These are phyloP conservation scores for Pseudomyrmex sp. DNA, from an alignment of 1,140 invertebrate species.

Conservation along the genomic window DNA sequence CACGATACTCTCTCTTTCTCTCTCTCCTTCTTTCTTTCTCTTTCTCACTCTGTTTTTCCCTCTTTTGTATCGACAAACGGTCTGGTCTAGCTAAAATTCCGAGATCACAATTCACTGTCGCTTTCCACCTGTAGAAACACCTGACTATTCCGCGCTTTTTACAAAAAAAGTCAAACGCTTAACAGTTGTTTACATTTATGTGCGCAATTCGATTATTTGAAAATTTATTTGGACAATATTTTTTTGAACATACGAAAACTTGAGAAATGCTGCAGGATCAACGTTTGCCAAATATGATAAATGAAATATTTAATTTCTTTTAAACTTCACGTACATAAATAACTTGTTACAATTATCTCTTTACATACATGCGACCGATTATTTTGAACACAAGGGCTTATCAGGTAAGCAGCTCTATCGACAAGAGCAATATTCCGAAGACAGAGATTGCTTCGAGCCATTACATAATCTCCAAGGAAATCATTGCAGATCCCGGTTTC, in stretches of 20 bases:
- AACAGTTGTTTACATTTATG: background rate
- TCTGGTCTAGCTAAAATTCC: conserved; percentile 34
- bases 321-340: no score
- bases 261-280: background rate
- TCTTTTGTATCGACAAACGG: background rate
- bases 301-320: background rate
- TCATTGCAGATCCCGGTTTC: conserved; percentile 34
- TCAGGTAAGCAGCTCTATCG: conserved; percentile 18
- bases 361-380: no score
- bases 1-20: conserved; percentile 56
- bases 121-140: background rate
- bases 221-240: background rate
- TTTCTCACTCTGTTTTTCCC: conserved; percentile 2
- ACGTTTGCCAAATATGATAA: background rate
- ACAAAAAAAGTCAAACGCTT: background rate
- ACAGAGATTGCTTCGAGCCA: conserved; percentile 22
- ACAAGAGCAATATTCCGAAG: conserved; percentile 45
- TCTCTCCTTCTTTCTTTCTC: conserved; percentile 42
- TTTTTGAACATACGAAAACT: background rate
- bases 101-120: conserved; percentile 45
- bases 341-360: no score
- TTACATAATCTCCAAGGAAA: conserved; percentile 62
- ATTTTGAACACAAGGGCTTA: conserved; percentile 1
- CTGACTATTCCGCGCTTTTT: background rate
- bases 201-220: background rate